Percentiles rank a stretch among this genome's conserved stretches.
phyloP scores from a whole-genome alignment of 2,113 vertebrate genomes.

The Catharus bicknelli region DNA sequence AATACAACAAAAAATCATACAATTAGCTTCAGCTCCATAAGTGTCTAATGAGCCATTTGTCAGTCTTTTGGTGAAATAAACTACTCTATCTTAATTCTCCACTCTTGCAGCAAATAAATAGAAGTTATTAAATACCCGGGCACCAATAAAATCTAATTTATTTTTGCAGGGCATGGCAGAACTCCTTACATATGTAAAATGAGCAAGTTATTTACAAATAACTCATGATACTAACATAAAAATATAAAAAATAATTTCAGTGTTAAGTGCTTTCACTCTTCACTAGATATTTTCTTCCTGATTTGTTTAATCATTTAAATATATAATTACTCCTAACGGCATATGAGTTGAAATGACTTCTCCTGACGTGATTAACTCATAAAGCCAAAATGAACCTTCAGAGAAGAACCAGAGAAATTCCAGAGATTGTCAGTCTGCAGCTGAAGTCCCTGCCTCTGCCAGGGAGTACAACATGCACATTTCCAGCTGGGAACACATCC shows the following conservation, averaged over 20 bases:
- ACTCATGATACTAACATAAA: constrained; percentile 74
- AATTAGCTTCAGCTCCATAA: constrained; percentile 76
- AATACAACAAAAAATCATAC: constrained; percentile 71
- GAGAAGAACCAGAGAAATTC: constrained; percentile 54
- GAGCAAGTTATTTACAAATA: constrained; percentile 77
- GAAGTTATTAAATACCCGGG: constrained; percentile 76
- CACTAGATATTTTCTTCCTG: constrained; percentile 66
- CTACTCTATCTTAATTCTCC: constrained; percentile 80
- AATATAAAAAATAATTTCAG: constrained; percentile 68
- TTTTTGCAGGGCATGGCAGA: constrained; percentile 76
- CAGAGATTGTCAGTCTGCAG: constrained; percentile 1
- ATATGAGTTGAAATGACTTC: constrained; percentile 70
- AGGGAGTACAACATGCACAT: constrained; percentile 29
- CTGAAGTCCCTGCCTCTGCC: constrained; percentile 36
- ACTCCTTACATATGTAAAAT: constrained; percentile 74
- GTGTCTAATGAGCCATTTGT: constrained; percentile 82
- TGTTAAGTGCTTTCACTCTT: constrained; percentile 73
- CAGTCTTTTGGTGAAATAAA: constrained; percentile 79
- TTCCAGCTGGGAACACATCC: constrained; percentile 40
- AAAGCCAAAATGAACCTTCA: constrained; percentile 68
- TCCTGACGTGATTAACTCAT: constrained; percentile 66
- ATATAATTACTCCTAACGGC: constrained; percentile 76
- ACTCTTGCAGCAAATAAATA: constrained; percentile 81
- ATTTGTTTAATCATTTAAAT: constrained; percentile 80
- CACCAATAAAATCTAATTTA: constrained; percentile 80